These are phyloP conservation scores for Sebastes minor DNA, from an alignment of 2,797 vertebrate species.

Conservation along the genomic window DNA sequence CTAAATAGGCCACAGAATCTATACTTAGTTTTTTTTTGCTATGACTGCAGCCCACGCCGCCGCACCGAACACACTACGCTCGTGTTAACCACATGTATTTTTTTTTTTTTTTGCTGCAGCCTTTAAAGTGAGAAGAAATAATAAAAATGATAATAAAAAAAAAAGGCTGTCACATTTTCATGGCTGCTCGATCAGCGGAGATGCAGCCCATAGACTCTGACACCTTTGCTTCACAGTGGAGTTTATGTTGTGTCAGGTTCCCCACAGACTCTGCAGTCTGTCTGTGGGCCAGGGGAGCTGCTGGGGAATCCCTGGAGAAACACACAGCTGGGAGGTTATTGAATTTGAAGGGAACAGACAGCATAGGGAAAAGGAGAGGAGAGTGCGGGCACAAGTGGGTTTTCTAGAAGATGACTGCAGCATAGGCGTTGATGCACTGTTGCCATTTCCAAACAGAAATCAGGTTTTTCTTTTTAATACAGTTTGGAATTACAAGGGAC, in stretches of 20 bases:
- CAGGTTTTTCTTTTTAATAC: conserved; percentile 7
- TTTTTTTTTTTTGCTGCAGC: not conserved
- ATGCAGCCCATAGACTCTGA: conserved; percentile 67
- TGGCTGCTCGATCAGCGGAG: conserved; percentile 39
- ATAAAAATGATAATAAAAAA: not conserved
- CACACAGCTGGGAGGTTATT: conserved; percentile 77
- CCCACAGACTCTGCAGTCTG: conserved; percentile 75
- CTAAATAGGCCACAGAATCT: conserved; percentile 49
- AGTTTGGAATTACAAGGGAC: not conserved
- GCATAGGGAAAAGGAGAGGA: conserved; percentile 35
- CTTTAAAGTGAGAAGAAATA: conserved; percentile 49
- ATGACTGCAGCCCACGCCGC: conserved; percentile 27
- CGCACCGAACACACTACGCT: conserved; percentile 2
- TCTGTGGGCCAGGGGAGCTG: conserved; percentile 68
- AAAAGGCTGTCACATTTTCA: conserved; percentile 42
- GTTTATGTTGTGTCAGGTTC: conserved; percentile 77
- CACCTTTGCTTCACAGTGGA: conserved; percentile 68
- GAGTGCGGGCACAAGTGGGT: conserved; percentile 32
- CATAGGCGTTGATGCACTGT: not conserved
- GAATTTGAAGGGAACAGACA: conserved; percentile 71
- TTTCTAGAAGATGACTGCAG: conserved; percentile 47
- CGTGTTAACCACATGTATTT: conserved; percentile 5
- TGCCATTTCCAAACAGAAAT: conserved; percentile 33
- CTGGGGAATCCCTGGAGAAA: conserved; percentile 77
- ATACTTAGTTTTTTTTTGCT: conserved; percentile 20